A percentile compares a stretch with the other conserved stretches of the same genome.
phyloP scores from a whole-genome alignment of 2,113 vertebrate species.

The Thamnophis sirtalis region DNA sequence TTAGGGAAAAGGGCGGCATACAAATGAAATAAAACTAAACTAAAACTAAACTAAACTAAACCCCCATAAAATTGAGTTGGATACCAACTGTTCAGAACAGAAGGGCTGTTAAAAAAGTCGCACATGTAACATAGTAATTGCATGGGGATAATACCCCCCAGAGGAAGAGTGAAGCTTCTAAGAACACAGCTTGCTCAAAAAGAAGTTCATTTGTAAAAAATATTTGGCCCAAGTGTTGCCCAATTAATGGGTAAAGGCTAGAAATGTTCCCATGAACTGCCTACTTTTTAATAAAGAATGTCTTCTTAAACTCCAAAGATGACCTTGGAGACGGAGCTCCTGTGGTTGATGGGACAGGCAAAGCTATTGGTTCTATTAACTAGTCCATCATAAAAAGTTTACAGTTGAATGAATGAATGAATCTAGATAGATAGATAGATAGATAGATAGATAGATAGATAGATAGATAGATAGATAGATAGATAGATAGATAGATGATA shows the following conservation, averaged over 20 bases:
- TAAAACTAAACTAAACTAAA: no score
- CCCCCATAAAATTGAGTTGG: no score
- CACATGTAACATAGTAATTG: not conserved
- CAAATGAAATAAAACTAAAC: no score
- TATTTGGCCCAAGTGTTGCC: not conserved
- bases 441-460: no score
- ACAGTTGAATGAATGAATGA: no score
- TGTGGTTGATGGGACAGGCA: not conserved
- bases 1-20: no score
- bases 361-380: not conserved
- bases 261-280: no score
- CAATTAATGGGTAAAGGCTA: not conserved
- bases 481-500: no score
- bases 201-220: not conserved
- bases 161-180: not conserved
- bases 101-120: not conserved
- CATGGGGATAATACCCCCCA: not conserved
- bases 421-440: no score
- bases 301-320: not conserved
- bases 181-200: not conserved
- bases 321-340: not conserved
- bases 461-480: no score
- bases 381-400: not conserved
- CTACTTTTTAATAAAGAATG: not conserved
- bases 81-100: not conserved